phyloP scores from a whole-genome alignment of 2,888 invertebrate species.

The Ectemnius continuus region DNA sequence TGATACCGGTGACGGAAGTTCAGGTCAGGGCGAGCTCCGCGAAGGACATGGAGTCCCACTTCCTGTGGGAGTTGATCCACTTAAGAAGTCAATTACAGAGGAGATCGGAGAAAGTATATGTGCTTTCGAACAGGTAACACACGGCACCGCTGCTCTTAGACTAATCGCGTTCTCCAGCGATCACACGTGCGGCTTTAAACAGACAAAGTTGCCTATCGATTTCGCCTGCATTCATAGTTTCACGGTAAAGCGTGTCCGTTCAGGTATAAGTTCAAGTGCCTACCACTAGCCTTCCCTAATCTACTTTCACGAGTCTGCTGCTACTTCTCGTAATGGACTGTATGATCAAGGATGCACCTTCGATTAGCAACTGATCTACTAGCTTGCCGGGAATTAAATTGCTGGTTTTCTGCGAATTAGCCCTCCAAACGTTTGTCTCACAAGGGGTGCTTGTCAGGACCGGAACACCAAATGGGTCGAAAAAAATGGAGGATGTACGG shows the following conservation, averaged over 20 bases:
- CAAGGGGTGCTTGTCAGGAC: too few relatives aligned
- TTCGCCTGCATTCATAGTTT: constrained; percentile 15
- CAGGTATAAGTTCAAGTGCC: constrained; percentile 21
- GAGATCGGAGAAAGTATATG: constrained; percentile 97
- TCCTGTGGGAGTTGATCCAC: constrained; percentile 98
- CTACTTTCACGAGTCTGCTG: too few relatives aligned
- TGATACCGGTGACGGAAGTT: constrained; percentile 98
- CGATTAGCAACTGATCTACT: too few relatives aligned
- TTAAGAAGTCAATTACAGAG: constrained; percentile 95
- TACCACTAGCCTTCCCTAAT: too few relatives aligned
- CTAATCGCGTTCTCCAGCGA: neutral
- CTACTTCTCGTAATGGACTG: too few relatives aligned
- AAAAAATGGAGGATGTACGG: too few relatives aligned
- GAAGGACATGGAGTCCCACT: constrained; percentile 97
- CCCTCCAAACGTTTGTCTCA: too few relatives aligned
- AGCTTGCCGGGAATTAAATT: too few relatives aligned
- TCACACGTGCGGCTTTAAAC: constrained; percentile 20
- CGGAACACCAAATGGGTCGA: too few relatives aligned
- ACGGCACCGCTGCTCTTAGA: constrained; percentile 33
- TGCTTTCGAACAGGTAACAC: constrained; percentile 92
- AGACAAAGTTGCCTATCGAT: constrained; percentile 14
- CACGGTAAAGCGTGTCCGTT: constrained; percentile 15
- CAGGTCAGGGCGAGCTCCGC: constrained; percentile 97
- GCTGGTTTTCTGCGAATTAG: too few relatives aligned
- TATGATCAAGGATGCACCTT: too few relatives aligned